A percentile compares a stretch with the other conserved stretches of the same genome.
Evolutionary conservation across 1,140 invertebrate genomes (phyloP).

Genomic region (Triops cancriformis): DNA sequence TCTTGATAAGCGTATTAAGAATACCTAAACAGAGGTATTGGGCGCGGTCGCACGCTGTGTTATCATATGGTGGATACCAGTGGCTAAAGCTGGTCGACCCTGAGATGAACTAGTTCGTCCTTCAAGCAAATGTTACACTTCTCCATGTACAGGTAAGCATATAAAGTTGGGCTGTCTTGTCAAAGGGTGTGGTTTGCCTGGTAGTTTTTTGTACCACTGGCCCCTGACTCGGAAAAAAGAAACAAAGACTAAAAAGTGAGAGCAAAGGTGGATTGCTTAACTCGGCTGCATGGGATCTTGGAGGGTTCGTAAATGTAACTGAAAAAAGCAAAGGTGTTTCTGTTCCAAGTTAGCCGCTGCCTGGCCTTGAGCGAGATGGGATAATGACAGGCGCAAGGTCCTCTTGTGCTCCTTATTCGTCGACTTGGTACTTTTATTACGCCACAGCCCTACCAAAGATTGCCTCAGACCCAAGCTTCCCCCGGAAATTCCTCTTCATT

Average conservation of each 20-base stretch:
- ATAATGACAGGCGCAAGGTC: conserved; percentile 5
- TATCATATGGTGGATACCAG: not conserved
- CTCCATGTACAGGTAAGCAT: not conserved
- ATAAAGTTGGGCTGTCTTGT: not conserved
- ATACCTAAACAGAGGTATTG: not conserved
- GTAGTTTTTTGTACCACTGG: conserved; percentile 14
- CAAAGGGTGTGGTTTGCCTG: not conserved
- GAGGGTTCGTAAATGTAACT: no score
- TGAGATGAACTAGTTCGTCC: conserved; percentile 10
- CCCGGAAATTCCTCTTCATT: not conserved
- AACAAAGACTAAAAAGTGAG: not conserved
- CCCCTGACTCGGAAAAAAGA: not conserved
- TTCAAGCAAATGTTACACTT: not conserved
- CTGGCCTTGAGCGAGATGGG: not conserved
- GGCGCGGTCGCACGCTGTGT: not conserved
- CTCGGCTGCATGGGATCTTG: no score
- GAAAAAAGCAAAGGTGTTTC: not conserved
- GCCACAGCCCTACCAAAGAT: not conserved
- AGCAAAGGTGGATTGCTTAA: no score
- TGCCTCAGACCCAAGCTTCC: not conserved
- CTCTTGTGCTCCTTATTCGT: not conserved
- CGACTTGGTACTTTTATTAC: not conserved
- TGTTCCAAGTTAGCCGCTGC: not conserved
- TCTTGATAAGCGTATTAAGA: not conserved
- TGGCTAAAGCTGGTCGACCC: not conserved